Evolutionary conservation across 2,888 invertebrate genomes (phyloP).

Genomic region (Hymenopus coronatus): DNA sequence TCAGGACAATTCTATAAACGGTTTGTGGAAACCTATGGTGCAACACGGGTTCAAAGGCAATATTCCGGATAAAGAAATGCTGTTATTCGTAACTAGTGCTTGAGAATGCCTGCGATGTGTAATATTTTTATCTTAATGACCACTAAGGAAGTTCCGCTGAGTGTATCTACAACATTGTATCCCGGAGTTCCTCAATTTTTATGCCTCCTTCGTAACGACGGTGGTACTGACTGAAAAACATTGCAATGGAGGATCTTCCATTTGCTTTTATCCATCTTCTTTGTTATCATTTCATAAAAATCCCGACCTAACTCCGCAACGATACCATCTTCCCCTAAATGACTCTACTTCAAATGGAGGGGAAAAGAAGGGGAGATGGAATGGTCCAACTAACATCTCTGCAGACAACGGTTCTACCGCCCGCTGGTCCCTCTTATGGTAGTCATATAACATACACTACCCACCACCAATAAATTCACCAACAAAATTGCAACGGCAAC

Average conservation of each 20-base stretch:
- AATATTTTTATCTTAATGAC: conserved; percentile 15
- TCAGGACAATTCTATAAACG: no score
- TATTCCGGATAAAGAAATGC: background rate
- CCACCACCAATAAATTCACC: conserved; percentile 12
- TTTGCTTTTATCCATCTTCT: conserved; percentile 19
- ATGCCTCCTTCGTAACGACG: background rate
- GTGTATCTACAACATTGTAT: background rate
- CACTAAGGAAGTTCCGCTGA: background rate
- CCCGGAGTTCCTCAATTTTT: background rate
- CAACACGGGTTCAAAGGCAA: background rate
- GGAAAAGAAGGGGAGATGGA: background rate
- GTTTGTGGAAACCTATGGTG: no score
- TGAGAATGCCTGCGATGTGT: background rate
- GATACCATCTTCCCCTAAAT: conserved; percentile 21
- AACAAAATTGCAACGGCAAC: conserved; percentile 6
- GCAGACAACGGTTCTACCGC: background rate
- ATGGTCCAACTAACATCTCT: background rate
- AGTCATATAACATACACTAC: background rate
- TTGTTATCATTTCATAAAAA: conserved; percentile 24
- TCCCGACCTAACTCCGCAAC: conserved; percentile 15
- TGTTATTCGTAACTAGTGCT: background rate
- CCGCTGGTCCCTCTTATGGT: background rate
- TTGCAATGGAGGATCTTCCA: conserved; percentile 5
- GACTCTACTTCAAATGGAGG: conserved; percentile 3
- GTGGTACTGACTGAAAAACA: conserved; percentile 8